Evolutionary conservation across 1,140 invertebrate genomes (phyloP).

Genomic region (Elymnias hypermnestra): DNA sequence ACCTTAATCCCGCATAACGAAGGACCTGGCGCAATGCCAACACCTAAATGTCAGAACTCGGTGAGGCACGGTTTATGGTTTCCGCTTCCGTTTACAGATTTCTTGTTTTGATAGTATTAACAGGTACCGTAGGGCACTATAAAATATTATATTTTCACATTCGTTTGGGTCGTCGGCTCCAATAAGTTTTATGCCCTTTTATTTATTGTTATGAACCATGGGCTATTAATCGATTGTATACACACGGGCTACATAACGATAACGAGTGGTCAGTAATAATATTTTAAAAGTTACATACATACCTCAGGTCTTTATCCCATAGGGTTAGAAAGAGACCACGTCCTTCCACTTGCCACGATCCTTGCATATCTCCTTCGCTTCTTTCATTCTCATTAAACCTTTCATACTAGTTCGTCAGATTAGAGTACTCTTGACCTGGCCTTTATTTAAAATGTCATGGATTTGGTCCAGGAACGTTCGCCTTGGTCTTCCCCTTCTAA

Average conservation of each 20-base stretch:
- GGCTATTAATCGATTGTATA: background rate
- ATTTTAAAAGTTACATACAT: too few relatives aligned
- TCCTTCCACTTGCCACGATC: too few relatives aligned
- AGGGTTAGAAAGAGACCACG: too few relatives aligned
- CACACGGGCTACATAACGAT: background rate
- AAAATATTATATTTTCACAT: slow-evolving; percentile 28
- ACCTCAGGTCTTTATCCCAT: too few relatives aligned
- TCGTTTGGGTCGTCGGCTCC: slow-evolving; percentile 15
- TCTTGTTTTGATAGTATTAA: slow-evolving; percentile 26
- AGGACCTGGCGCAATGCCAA: slow-evolving; percentile 32
- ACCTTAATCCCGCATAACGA: slow-evolving; percentile 16
- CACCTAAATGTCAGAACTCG: slow-evolving; percentile 25
- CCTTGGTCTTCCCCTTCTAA: too few relatives aligned
- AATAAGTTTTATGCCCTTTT: slow-evolving; percentile 20
- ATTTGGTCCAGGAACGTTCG: too few relatives aligned
- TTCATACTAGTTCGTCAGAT: too few relatives aligned
- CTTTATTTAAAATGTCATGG: too few relatives aligned
- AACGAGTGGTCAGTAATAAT: too few relatives aligned
- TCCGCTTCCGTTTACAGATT: slow-evolving; percentile 36
- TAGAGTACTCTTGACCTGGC: too few relatives aligned
- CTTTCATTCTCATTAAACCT: too few relatives aligned
- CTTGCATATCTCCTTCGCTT: too few relatives aligned
- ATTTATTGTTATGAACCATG: slow-evolving; percentile 15
- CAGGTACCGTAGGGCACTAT: slow-evolving; percentile 24
- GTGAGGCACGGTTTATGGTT: slow-evolving; percentile 26